Conservation (phyloP, 1,140 invertebrate species). For the Heliothis virescens region DNA sequence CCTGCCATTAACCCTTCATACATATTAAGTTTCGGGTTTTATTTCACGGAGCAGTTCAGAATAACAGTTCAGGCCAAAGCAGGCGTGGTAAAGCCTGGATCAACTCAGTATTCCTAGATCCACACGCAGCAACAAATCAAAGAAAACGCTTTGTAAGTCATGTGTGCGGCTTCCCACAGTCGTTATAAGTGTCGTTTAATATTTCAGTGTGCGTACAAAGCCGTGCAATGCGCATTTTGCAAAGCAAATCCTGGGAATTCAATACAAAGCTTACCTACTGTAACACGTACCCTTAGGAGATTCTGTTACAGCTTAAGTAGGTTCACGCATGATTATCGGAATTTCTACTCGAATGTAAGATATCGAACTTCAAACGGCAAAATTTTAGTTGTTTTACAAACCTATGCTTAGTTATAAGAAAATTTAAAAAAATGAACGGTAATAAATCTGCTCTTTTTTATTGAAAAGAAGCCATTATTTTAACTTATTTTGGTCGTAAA, state of each 20-base stretch:
- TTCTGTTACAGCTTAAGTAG: slow-evolving; percentile 12
- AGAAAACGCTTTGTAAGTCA: slow-evolving; percentile 39
- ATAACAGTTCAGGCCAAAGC: too few species aligned
- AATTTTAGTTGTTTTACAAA: too few species aligned
- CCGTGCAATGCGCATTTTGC: slow-evolving; percentile 44
- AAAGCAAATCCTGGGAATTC: slow-evolving; percentile 36
- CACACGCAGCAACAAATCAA: slow-evolving; percentile 33
- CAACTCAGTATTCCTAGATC: neutral
- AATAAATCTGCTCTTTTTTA: neutral
- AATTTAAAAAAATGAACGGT: neutral
- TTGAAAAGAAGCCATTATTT: neutral
- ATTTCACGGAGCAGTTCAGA: too few species aligned
- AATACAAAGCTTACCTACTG: slow-evolving; percentile 25
- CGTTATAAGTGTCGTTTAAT: slow-evolving; percentile 45
- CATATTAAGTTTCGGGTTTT: too few species aligned
- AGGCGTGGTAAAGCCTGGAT: neutral
- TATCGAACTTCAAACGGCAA: too few species aligned
- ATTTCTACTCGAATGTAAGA: neutral
- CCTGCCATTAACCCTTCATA: too few species aligned
- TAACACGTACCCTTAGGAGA: slow-evolving; percentile 20
- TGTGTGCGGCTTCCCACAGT: slow-evolving; percentile 31
- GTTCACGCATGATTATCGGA: neutral
- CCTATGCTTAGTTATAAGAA: neutral
- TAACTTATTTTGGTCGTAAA: neutral
- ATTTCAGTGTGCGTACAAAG: slow-evolving; percentile 47